phyloP scores from a whole-genome alignment of 2,888 invertebrate species.

The Ariolimax columbianus region DNA sequence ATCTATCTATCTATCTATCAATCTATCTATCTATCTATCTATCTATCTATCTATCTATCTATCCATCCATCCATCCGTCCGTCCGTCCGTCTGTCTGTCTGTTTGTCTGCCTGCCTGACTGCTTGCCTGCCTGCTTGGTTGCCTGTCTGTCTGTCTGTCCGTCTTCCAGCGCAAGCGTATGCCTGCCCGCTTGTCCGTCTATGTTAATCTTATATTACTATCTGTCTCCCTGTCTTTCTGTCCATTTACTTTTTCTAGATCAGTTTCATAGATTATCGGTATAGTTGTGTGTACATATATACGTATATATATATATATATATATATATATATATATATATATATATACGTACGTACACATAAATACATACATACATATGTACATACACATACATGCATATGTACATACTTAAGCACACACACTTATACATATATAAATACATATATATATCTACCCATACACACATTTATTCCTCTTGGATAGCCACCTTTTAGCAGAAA shows the following conservation, averaged over 20 bases:
- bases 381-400: background rate
- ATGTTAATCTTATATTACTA: background rate
- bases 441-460: too few relatives aligned
- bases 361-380: slow-evolving; percentile 8
- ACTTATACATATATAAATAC: background rate
- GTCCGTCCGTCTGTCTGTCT: too few relatives aligned
- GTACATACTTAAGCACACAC: background rate
- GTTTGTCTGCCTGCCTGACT: too few relatives aligned
- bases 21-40: background rate
- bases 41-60: background rate
- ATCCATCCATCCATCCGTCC: too few relatives aligned
- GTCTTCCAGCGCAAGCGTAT: too few relatives aligned
- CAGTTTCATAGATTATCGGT: too few relatives aligned
- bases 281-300: background rate
- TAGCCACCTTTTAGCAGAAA: too few relatives aligned
- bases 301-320: slow-evolving; percentile 21
- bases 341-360: slow-evolving; percentile 29
- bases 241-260: too few relatives aligned
- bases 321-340: slow-evolving; percentile 34
- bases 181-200: background rate
- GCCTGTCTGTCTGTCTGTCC: too few relatives aligned
- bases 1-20: slow-evolving; percentile 4
- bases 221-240: too few relatives aligned
- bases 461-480: background rate
- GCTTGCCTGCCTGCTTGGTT: too few relatives aligned